phyloP scores from a whole-genome alignment of 1,140 invertebrate species.

The Gonioctena quinquepunctata region DNA sequence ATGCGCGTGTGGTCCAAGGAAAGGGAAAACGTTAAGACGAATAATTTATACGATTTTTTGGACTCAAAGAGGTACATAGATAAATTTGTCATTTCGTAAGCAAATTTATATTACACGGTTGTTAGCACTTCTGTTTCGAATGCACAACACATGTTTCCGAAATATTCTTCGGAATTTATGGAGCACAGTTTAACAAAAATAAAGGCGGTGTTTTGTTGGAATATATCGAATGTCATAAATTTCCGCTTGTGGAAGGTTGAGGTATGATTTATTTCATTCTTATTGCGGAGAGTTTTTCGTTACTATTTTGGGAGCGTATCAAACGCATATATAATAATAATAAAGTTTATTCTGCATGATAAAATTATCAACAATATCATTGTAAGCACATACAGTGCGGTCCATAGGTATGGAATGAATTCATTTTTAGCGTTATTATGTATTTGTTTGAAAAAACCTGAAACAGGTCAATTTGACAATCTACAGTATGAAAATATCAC shows the following conservation, averaged over 20 bases:
- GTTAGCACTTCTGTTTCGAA: conserved; percentile 16
- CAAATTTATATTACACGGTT: conserved; percentile 29
- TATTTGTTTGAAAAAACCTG: too few species aligned
- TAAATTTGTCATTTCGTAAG: conserved; percentile 21
- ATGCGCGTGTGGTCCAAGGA: conserved; percentile 24
- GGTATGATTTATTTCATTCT: not conserved
- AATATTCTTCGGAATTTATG: not conserved
- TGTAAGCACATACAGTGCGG: too few species aligned
- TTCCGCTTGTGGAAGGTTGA: not conserved
- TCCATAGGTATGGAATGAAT: too few species aligned
- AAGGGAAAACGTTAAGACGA: conserved; percentile 22
- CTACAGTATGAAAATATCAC: too few species aligned
- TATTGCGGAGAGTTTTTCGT: too few species aligned
- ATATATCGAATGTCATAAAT: not conserved
- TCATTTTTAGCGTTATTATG: too few species aligned
- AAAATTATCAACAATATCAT: too few species aligned
- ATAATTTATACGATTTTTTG: conserved; percentile 27
- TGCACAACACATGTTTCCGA: conserved; percentile 22
- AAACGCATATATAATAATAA: too few species aligned
- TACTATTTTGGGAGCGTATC: too few species aligned
- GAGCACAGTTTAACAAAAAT: not conserved
- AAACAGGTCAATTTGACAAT: too few species aligned
- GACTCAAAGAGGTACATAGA: conserved; percentile 24
- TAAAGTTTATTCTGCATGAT: too few species aligned
- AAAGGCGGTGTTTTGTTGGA: conserved; percentile 3